Conservation (phyloP, 2,113 vertebrate genomes). For the Cynopterus brachyotis region DNA sequence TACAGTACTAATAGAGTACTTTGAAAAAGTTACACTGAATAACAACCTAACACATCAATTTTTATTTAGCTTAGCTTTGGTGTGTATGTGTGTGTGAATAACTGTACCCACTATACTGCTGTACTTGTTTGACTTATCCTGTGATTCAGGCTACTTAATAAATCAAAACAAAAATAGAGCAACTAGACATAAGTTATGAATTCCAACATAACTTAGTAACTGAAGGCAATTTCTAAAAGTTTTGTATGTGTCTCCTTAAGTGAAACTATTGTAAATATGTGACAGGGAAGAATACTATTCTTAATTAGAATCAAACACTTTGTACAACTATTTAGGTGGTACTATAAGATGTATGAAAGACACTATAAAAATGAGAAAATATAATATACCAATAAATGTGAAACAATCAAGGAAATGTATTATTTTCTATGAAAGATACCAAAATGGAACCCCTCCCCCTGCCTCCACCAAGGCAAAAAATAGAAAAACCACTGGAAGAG, state of each 20-base stretch:
- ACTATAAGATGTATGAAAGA: neutral
- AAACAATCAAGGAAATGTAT: neutral
- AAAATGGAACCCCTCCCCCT: neutral
- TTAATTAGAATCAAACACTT: neutral
- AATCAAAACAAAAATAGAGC: constrained; percentile 30
- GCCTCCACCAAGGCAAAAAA: neutral
- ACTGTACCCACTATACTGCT: neutral
- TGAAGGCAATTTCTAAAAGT: neutral
- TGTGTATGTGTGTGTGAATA: neutral
- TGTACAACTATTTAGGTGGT: neutral
- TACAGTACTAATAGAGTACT: neutral
- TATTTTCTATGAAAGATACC: neutral
- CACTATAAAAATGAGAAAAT: constrained; percentile 6
- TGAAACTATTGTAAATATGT: neutral
- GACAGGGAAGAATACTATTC: neutral
- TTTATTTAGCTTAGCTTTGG: neutral
- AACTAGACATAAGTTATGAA: neutral
- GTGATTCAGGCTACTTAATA: neutral
- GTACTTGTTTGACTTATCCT: neutral
- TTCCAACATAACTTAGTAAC: neutral
- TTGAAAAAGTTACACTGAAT: neutral
- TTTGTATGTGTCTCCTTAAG: neutral
- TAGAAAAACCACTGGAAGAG: neutral
- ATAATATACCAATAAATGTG: neutral
- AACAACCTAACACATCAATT: neutral